Evolutionary conservation across 2,888 invertebrate genomes (phyloP).

Genomic region (Thymelicus lineola): DNA sequence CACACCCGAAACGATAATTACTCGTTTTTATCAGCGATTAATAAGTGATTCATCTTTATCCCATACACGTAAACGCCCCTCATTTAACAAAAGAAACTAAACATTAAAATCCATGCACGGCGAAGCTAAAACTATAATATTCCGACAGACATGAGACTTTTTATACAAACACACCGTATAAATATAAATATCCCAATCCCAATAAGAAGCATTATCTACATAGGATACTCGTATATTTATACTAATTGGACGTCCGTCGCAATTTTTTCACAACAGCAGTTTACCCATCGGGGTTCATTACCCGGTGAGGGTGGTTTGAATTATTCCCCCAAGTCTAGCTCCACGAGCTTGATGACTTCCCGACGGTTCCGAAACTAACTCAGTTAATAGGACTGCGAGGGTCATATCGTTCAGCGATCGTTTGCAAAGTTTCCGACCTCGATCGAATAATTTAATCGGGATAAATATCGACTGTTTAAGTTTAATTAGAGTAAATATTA

Average conservation of each 20-base stretch:
- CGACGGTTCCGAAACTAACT: slow-evolving; percentile 36
- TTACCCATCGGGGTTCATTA: slow-evolving; percentile 35
- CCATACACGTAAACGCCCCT: too few species aligned
- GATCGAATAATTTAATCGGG: slow-evolving; percentile 8
- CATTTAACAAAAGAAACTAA: too few species aligned
- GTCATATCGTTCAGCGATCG: slow-evolving; percentile 34
- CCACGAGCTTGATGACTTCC: slow-evolving; percentile 35
- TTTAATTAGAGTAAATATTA: slow-evolving; percentile 8
- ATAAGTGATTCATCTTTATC: too few species aligned
- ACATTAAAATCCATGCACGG: too few species aligned
- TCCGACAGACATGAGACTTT: too few species aligned
- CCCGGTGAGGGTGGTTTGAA: slow-evolving; percentile 33
- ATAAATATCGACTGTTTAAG: slow-evolving; percentile 6
- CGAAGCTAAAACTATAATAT: too few species aligned
- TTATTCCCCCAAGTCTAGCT: slow-evolving; percentile 36
- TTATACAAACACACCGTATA: too few species aligned
- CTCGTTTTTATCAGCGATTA: too few species aligned
- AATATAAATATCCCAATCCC: too few species aligned
- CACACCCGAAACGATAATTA: too few species aligned
- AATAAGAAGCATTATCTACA: background rate
- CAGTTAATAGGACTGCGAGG: slow-evolving; percentile 31
- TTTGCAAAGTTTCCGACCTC: slow-evolving; percentile 30
- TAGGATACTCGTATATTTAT: background rate
- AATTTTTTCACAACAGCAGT: slow-evolving; percentile 23
- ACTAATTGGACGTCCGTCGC: slow-evolving; percentile 18